These are phyloP conservation scores for Drosophila crucigera DNA, from an alignment of 2,888 invertebrate genomes.

Conservation along the genomic window DNA sequence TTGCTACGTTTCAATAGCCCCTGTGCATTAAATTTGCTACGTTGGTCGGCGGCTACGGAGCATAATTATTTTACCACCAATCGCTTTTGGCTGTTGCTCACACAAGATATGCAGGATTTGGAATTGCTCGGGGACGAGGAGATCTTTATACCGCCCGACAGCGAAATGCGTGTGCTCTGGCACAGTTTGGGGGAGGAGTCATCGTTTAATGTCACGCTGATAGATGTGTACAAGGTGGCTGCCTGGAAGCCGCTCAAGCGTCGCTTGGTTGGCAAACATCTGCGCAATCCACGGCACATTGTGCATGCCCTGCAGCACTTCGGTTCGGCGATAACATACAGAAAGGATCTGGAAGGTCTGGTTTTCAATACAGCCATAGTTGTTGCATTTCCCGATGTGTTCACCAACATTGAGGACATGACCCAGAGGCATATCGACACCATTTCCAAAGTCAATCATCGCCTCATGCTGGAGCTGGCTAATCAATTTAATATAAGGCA, in stretches of 20 bases:
- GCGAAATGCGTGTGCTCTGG: constrained; percentile 75
- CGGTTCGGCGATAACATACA: constrained; percentile 78
- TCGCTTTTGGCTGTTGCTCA: constrained; percentile 82
- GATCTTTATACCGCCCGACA: constrained; percentile 82
- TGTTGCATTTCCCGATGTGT: constrained; percentile 84
- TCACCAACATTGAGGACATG: constrained; percentile 83
- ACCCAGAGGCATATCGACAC: constrained; percentile 84
- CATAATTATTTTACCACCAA: constrained; percentile 83
- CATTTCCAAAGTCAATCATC: constrained; percentile 85
- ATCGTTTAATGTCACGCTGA: constrained; percentile 55
- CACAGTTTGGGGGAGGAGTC: constrained; percentile 1
- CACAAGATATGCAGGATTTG: constrained; percentile 48
- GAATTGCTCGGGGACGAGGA: constrained; percentile 65
- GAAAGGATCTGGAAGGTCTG: constrained; percentile 82
- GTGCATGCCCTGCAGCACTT: constrained; percentile 61
- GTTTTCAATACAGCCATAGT: constrained; percentile 83
- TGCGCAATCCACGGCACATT: constrained; percentile 55
- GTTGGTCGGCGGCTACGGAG: constrained; percentile 77
- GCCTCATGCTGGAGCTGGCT: constrained; percentile 82
- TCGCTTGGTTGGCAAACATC: constrained; percentile 48
- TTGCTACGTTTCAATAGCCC: constrained; percentile 70
- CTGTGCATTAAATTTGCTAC: constrained; percentile 75
- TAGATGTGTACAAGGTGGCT: constrained; percentile 83
- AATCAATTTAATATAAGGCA: constrained; percentile 85
- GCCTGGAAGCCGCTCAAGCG: constrained; percentile 67